Base-by-base conservation (phyloP, 2,113 vertebrate genomes). In the Amblyornis subalaris region DNA sequence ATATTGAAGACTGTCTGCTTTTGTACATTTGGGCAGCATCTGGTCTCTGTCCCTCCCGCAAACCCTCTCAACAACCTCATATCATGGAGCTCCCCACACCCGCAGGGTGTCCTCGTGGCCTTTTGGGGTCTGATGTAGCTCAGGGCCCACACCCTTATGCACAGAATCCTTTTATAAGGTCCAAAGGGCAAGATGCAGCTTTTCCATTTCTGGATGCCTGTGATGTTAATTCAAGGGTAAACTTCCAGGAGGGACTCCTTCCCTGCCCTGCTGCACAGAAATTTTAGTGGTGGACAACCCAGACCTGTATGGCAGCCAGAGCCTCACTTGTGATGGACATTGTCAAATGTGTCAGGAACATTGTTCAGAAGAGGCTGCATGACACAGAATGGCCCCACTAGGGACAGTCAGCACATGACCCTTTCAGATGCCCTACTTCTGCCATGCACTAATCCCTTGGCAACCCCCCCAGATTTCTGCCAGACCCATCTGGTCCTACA, bases 381-480 rank as follows among this genome's bases (percentile, higher is more conserved):
- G 48, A 45, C 31, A 24, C 1, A 33, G 71, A 70, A 48, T 12
- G 50, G 14, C 12, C 40, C 15, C 13, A 15, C 8, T 33, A 44
- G 20, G 25, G 45, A 51, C 24, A 67, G 6, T 40, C 42, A 62
- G 15, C 23, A 35, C 0, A 0, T 3, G 4, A 31, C 36, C 13
- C 8, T 80, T 71, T 72, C n/a, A 65, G 45, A 6, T 5, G 9
- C 11, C 10, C 25, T 72, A 12, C 16, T 69, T 42, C 36, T 65
- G 22, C 31, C 13, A 5, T 20, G 9, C 16, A 18, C 35, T 45
- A 38, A 16, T 1, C 2, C 8, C 17, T 58, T 29, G 35, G n/a
- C 31, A 74, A 5, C 3, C 15, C 26, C 4, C 7, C 6, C n/a
- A 66, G 36, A 42, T 50, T 69, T 91, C 81, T 88, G 38, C 38